phyloP scores from a whole-genome alignment of 2,113 vertebrate species.

The Phrynosoma blainvillii region DNA sequence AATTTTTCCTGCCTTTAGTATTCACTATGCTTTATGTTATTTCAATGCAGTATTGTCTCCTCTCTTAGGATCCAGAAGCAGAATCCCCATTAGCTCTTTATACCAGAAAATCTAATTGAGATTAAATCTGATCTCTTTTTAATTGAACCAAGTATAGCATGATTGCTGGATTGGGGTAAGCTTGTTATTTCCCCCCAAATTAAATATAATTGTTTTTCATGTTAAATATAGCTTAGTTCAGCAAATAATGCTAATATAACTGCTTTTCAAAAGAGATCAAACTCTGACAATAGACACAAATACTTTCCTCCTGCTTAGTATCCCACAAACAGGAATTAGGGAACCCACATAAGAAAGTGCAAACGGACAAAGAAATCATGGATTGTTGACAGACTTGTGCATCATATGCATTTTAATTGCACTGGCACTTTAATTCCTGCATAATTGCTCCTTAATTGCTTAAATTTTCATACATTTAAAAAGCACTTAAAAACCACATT shows the following conservation, averaged over 20 bases:
- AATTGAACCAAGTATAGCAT: slow-evolving; percentile 30
- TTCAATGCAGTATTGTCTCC: slow-evolving; percentile 1
- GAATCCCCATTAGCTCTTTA: slow-evolving; percentile 21
- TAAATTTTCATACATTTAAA: slow-evolving; percentile 78
- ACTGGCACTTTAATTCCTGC: slow-evolving; percentile 68
- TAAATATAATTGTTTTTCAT: slow-evolving; percentile 27
- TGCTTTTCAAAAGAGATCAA: slow-evolving; percentile 50
- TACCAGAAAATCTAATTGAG: slow-evolving; percentile 18
- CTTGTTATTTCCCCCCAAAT: slow-evolving; percentile 7
- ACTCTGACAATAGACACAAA: not conserved
- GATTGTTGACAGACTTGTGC: slow-evolving; percentile 47
- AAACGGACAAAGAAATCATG: slow-evolving; percentile 45
- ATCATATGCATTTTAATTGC: slow-evolving; percentile 70
- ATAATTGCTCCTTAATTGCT: slow-evolving; percentile 78
- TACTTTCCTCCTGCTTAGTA: slow-evolving; percentile 26
- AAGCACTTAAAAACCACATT: slow-evolving; percentile 72
- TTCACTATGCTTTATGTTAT: not conserved
- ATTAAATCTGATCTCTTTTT: slow-evolving; percentile 32
- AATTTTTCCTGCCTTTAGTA: not conserved
- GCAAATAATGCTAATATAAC: slow-evolving; percentile 54
- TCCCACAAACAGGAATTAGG: slow-evolving; percentile 46
- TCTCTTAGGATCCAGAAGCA: not conserved
- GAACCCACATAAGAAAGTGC: slow-evolving; percentile 26
- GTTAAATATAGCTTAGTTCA: slow-evolving; percentile 41
- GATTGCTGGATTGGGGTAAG: slow-evolving; percentile 20